Conservation (phyloP, 1,140 invertebrate genomes). For the Drosophila eugracilis region DNA sequence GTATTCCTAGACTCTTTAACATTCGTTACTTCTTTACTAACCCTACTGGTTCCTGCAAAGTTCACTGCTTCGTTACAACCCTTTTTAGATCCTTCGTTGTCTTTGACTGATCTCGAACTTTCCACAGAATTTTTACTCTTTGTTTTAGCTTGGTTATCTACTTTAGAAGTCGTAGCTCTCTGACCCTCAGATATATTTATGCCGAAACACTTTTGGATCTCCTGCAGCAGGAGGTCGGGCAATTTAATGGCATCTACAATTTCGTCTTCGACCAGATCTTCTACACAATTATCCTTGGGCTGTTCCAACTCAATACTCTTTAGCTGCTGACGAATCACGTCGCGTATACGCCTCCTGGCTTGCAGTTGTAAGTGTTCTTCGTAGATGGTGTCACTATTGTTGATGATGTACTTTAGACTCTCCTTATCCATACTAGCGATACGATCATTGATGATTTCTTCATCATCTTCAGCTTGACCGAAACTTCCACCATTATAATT, state of each 20-base stretch:
- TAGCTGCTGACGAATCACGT: conserved; percentile 69
- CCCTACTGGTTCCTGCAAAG: neutral
- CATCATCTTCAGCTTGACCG: conserved; percentile 1
- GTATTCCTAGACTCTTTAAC: neutral
- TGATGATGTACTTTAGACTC: conserved; percentile 75
- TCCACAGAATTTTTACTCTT: neutral
- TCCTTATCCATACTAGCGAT: conserved; percentile 75
- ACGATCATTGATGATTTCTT: conserved; percentile 47
- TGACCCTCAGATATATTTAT: conserved; percentile 33
- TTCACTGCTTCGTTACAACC: too few relatives aligned
- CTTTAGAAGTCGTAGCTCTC: neutral
- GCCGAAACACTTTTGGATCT: conserved; percentile 77
- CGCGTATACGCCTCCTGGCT: conserved; percentile 64
- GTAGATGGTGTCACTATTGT: conserved; percentile 72
- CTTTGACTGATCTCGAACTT: neutral
- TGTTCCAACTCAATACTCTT: conserved; percentile 64
- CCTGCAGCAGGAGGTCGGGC: conserved; percentile 61
- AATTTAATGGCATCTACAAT: conserved; percentile 73
- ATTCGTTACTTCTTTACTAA: neutral
- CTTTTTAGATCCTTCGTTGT: neutral
- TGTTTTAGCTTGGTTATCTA: neutral
- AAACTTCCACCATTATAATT: neutral
- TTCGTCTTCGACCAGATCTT: conserved; percentile 64
- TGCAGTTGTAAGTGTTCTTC: conserved; percentile 73
- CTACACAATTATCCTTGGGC: conserved; percentile 41